Conservation (phyloP, 2,797 vertebrate genomes). For the Triplophysa yarkandensis region DNA sequence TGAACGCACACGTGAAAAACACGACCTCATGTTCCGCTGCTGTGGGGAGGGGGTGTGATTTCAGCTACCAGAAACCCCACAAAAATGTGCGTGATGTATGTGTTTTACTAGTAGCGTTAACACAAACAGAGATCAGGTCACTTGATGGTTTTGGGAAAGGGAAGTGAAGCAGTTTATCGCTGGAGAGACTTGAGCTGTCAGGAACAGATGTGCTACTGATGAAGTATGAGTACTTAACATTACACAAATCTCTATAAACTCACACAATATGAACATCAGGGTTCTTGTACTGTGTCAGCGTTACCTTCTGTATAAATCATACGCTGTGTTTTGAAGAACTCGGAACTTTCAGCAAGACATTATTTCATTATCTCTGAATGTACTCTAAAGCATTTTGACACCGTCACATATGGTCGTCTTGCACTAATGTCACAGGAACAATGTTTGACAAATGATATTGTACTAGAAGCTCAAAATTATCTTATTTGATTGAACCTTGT, state of each 20-base stretch:
- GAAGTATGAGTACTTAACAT: neutral
- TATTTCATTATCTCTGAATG: no score
- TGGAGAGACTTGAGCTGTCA: neutral
- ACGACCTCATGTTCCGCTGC: slow-evolving; percentile 34
- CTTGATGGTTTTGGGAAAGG: neutral
- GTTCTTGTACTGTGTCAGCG: neutral
- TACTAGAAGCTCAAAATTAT: no score
- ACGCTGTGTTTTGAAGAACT: no score
- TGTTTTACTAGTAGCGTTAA: neutral
- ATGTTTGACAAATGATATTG: no score
- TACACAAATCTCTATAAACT: neutral
- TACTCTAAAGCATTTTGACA: no score
- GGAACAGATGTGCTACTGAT: neutral
- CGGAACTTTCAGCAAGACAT: no score
- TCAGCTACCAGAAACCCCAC: neutral
- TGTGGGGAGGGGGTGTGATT: slow-evolving; percentile 2
- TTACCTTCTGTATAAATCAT: neutral
- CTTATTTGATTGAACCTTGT: no score
- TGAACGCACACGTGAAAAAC: slow-evolving; percentile 47
- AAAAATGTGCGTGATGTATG: neutral
- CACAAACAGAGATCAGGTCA: neutral
- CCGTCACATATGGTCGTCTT: no score
- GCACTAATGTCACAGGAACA: no score
- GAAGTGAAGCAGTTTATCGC: neutral
- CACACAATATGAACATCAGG: neutral